phyloP scores from a whole-genome alignment of 2,113 vertebrate genomes.

The Mobula hypostoma region DNA sequence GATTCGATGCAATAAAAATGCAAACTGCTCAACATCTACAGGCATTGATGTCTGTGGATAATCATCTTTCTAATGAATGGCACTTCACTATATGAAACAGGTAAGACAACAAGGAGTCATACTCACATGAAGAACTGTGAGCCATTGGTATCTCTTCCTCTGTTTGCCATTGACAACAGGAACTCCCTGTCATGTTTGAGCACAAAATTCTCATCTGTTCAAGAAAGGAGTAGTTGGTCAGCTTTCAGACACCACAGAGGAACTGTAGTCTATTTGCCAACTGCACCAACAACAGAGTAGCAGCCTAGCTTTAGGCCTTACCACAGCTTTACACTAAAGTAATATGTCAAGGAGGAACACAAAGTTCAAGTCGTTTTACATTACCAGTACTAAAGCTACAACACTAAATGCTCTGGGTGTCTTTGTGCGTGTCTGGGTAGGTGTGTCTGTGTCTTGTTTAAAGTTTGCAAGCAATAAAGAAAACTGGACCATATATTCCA shows the following conservation, averaged over 20 bases:
- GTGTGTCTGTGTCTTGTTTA: constrained; percentile 45
- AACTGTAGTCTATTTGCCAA: not conserved
- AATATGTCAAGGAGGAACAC: constrained; percentile 1
- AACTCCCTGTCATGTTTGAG: constrained; percentile 98
- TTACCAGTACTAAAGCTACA: constrained; percentile 15
- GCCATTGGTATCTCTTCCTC: constrained; percentile 96
- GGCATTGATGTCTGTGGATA: constrained; percentile 1
- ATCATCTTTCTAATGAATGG: constrained; percentile 67
- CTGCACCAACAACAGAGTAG: constrained; percentile 34
- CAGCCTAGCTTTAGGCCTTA: constrained; percentile 33
- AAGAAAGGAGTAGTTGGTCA: constrained; percentile 44
- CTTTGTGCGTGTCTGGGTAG: not conserved
- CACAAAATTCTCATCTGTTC: constrained; percentile 98
- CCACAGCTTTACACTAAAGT: constrained; percentile 25
- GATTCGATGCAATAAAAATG: not conserved
- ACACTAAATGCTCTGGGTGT: constrained; percentile 28
- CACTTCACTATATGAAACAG: constrained; percentile 54
- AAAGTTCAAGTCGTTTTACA: constrained; percentile 14
- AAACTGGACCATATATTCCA: constrained; percentile 54
- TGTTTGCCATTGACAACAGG: constrained; percentile 99
- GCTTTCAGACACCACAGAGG: not conserved
- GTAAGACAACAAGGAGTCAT: constrained; percentile 39
- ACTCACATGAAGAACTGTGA: constrained; percentile 99
- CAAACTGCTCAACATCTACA: constrained; percentile 26
- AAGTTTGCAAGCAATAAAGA: constrained; percentile 61